Evolutionary conservation across 2,888 invertebrate genomes (phyloP).

Genomic region (Diarsia mendica): DNA sequence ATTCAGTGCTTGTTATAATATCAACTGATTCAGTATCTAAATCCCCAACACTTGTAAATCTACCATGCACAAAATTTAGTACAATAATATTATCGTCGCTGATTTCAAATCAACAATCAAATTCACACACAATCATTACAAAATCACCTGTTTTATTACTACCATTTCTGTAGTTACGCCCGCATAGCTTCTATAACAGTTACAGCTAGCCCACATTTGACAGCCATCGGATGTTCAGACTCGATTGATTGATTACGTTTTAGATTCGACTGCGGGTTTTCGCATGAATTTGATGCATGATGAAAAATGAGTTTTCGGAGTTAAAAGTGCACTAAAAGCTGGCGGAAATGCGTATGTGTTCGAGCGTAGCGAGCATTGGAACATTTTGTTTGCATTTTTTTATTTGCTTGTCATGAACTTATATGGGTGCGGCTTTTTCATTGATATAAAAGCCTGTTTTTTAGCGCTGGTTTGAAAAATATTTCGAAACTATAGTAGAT

Average conservation of each 20-base stretch:
- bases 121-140: constrained; percentile 37
- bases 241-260: constrained; percentile 55
- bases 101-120: constrained; percentile 17
- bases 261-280: constrained; percentile 47
- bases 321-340: constrained; percentile 47
- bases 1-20: neutral
- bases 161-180: constrained; percentile 49
- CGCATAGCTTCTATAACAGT: constrained; percentile 47
- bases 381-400: constrained; percentile 48
- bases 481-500: neutral
- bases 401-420: constrained; percentile 41
- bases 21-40: neutral
- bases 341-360: constrained; percentile 13
- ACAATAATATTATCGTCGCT: constrained; percentile 7
- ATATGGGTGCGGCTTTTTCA: constrained; percentile 20
- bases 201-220: constrained; percentile 46
- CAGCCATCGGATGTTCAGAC: constrained; percentile 46
- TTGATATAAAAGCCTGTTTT: constrained; percentile 35
- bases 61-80: neutral
- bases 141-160: constrained; percentile 44
- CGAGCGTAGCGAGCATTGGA: constrained; percentile 24
- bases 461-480: neutral
- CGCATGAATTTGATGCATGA: constrained; percentile 30
- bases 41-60: neutral
- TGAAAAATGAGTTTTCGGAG: constrained; percentile 37